Conservation (phyloP, 2,113 vertebrate genomes). For the Lepus americanus region DNA sequence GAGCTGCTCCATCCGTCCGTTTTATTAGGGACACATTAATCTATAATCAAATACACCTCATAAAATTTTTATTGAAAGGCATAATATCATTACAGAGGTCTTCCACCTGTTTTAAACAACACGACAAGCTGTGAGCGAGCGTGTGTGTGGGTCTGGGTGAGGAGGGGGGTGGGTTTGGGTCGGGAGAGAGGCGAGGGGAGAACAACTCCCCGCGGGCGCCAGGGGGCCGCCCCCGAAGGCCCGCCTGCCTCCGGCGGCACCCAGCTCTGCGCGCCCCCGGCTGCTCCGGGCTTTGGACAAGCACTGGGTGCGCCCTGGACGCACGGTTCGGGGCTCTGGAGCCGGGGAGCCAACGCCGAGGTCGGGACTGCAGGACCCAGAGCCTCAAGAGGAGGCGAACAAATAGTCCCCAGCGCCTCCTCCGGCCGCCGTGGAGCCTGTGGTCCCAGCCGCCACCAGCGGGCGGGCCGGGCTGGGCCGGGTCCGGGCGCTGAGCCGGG, state of each 20-base stretch:
- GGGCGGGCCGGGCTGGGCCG: neutral
- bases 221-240: constrained; percentile 58
- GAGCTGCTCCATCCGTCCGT: constrained; percentile 89
- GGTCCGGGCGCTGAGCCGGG: constrained; percentile 68
- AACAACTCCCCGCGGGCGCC: constrained; percentile 67
- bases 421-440: constrained; percentile 13
- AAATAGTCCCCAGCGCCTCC: constrained; percentile 90
- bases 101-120: constrained; percentile 93
- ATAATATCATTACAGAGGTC: constrained; percentile 96
- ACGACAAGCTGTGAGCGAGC: constrained; percentile 84
- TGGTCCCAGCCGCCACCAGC: neutral
- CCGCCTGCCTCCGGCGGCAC: constrained; percentile 27
- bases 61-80: constrained; percentile 99
- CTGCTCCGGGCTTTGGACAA: neutral
- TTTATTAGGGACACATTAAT: constrained; percentile 98
- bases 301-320: neutral
- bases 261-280: neutral
- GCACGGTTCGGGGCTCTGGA: neutral
- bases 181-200: neutral
- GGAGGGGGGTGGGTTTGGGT: constrained; percentile 38
- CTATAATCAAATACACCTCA: constrained; percentile 99
- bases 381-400: constrained; percentile 83
- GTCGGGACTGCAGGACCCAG: constrained; percentile 85
- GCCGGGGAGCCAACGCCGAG: neutral
- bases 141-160: constrained; percentile 59